Conservation (phyloP, 2,797 vertebrate genomes). For the Eulemur mongoz region DNA sequence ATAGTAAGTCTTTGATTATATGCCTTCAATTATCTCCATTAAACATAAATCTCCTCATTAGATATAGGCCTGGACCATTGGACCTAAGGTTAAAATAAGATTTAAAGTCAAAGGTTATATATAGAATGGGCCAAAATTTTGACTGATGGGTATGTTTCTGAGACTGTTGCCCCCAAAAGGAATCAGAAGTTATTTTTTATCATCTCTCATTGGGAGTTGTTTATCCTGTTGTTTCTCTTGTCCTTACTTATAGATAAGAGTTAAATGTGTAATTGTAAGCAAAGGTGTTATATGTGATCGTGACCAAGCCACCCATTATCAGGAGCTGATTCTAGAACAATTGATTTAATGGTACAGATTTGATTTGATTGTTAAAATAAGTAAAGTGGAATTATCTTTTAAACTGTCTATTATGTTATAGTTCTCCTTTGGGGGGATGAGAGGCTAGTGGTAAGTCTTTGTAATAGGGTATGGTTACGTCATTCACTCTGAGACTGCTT, state of each 20-base stretch:
- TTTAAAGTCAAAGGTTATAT: background rate
- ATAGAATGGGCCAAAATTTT: background rate
- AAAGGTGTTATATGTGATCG: background rate
- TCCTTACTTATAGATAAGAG: background rate
- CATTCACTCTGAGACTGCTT: background rate
- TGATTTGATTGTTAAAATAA: background rate
- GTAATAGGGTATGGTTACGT: background rate
- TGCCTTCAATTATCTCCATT: background rate
- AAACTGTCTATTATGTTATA: background rate
- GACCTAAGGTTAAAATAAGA: background rate
- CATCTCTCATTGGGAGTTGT: background rate
- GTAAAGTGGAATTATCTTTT: background rate
- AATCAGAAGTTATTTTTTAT: slow-evolving; percentile 3
- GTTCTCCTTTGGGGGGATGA: background rate
- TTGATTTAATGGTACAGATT: background rate
- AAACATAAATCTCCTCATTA: background rate
- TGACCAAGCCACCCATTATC: background rate
- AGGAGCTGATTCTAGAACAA: background rate
- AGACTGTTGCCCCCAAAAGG: background rate
- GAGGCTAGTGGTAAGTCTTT: background rate
- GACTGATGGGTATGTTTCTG: background rate
- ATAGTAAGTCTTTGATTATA: background rate
- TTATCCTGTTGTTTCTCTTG: background rate
- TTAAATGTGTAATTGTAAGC: background rate
- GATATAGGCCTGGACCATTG: background rate